Percentiles rank a stretch among this genome's conserved stretches.
These are phyloP conservation scores for Brachionus sp. DNA, from an alignment of 1,140 invertebrate genomes.

Conservation along the genomic window DNA sequence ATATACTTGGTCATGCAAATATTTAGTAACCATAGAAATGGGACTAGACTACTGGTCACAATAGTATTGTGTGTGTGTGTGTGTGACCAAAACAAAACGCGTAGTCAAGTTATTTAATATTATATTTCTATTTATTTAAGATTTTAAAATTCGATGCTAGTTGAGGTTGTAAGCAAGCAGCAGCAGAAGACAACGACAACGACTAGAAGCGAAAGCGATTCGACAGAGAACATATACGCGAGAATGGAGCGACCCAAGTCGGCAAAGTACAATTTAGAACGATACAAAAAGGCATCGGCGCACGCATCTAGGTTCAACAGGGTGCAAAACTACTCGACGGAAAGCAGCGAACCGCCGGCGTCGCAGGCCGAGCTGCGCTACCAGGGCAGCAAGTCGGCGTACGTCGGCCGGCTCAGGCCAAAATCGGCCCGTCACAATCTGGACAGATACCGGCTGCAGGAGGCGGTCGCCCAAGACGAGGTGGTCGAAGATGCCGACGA, in stretches of 20 bases:
- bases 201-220: neutral
- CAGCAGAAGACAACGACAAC: neutral
- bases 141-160: neutral
- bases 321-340: neutral
- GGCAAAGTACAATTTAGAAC: slow-evolving; percentile 43
- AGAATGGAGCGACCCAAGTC: slow-evolving; percentile 43
- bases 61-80: neutral
- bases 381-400: slow-evolving; percentile 27
- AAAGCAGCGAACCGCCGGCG: neutral
- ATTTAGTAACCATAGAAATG: neutral
- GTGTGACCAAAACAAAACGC: neutral
- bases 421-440: slow-evolving; percentile 19
- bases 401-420: neutral
- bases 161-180: neutral
- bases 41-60: neutral
- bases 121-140: neutral
- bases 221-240: neutral
- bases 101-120: neutral
- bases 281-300: slow-evolving; percentile 23
- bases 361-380: neutral
- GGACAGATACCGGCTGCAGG: neutral
- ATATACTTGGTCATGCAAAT: neutral
- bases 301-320: slow-evolving; percentile 6
- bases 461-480: neutral
- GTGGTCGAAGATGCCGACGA: neutral